phyloP scores from a whole-genome alignment of 2,888 invertebrate genomes.

The Dryococelus australis region DNA sequence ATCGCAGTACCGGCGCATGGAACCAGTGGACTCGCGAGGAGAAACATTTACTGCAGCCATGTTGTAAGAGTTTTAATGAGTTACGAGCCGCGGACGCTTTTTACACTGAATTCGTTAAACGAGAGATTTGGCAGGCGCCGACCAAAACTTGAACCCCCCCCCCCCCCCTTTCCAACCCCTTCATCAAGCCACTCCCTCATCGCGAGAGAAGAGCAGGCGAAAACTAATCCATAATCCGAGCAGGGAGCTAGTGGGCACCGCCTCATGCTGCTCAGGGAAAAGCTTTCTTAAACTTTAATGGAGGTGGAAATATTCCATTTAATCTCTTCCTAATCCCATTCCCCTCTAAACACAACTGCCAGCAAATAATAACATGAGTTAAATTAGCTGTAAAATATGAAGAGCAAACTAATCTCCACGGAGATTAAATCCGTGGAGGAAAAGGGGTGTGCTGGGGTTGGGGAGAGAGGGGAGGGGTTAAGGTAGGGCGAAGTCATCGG shows the following conservation, averaged over 20 bases:
- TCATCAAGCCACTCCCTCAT: not conserved
- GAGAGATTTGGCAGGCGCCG: constrained; percentile 34
- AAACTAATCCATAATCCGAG: constrained; percentile 46
- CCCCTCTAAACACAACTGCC: constrained; percentile 48
- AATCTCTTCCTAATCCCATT: constrained; percentile 47
- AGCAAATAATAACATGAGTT: constrained; percentile 49
- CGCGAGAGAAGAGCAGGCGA: constrained; percentile 36
- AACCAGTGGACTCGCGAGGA: not conserved
- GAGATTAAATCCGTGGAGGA: constrained; percentile 47
- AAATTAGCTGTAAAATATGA: constrained; percentile 49
- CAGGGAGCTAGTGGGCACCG: not conserved
- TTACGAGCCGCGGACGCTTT: constrained; percentile 31
- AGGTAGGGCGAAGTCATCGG: constrained; percentile 20
- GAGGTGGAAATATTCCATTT: constrained; percentile 48
- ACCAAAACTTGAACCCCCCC: not conserved
- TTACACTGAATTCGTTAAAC: constrained; percentile 37
- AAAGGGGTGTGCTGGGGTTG: constrained; percentile 33
- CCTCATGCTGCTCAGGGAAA: constrained; percentile 28
- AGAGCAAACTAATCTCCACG: constrained; percentile 46
- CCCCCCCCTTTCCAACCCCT: not conserved
- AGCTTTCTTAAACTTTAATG: constrained; percentile 48
- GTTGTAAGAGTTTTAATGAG: constrained; percentile 38
- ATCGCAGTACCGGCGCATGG: no score
- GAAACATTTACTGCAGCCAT: not conserved
- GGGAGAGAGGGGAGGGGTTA: constrained; percentile 26